Conservation (phyloP, 2,797 vertebrate species). For the Nothura maculosa region DNA sequence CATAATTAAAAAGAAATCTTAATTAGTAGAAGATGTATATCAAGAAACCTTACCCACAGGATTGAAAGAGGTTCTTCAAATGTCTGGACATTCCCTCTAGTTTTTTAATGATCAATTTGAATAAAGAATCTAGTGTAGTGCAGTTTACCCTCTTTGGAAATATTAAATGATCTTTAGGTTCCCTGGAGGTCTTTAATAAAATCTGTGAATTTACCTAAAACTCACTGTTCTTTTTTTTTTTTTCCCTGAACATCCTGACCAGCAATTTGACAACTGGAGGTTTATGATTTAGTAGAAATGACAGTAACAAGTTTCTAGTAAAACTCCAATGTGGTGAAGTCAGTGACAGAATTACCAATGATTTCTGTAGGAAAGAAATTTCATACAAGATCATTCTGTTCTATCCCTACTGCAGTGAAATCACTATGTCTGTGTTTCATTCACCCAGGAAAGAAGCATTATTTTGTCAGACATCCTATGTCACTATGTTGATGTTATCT, state of each 20-base stretch:
- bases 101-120: not conserved
- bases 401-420: not conserved
- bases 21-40: not conserved
- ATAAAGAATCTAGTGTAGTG: not conserved
- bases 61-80: constrained; percentile 6
- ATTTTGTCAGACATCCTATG: not conserved
- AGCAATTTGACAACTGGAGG: not conserved
- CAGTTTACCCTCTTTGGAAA: not conserved
- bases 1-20: not conserved
- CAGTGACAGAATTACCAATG: not conserved
- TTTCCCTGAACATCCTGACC: not conserved
- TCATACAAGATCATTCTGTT: not conserved
- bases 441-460: accelerated
- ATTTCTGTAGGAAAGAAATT: not conserved
- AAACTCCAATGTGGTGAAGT: not conserved
- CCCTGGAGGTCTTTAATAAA: not conserved
- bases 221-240: not conserved
- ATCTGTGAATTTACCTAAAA: not conserved
- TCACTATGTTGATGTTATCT: not conserved
- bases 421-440: not conserved
- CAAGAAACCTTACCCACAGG: not conserved
- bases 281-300: not conserved
- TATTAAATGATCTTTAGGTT: not conserved
- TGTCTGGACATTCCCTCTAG: not conserved
- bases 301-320: not conserved